phyloP scores from a whole-genome alignment of 2,888 invertebrate genomes.

The Ichneumoninae sp. region DNA sequence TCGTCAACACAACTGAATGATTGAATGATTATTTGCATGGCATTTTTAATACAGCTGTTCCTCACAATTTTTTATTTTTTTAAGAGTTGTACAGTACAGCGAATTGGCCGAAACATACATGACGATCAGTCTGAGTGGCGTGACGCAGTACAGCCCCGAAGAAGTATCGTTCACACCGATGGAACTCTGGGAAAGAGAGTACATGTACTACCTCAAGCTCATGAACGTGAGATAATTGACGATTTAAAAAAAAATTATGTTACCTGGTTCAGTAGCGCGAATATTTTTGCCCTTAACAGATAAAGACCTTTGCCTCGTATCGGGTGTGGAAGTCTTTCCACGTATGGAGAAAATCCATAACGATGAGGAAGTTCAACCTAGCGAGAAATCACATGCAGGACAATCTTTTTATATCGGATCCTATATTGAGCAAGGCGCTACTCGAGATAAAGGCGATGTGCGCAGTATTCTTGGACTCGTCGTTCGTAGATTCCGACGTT shows the following conservation, averaged over 20 bases:
- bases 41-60: no score
- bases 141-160: constrained; percentile 90
- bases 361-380: constrained; percentile 88
- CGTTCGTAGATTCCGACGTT: constrained; percentile 87
- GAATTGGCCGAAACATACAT: constrained; percentile 89
- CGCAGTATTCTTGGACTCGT: constrained; percentile 87
- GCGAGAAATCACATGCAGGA: constrained; percentile 87
- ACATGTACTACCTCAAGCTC: constrained; percentile 91
- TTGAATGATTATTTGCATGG: constrained; percentile 6
- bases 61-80: not conserved
- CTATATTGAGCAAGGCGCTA: constrained; percentile 89
- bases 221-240: constrained; percentile 86
- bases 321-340: constrained; percentile 93
- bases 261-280: not conserved
- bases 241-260: not conserved
- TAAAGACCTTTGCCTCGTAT: constrained; percentile 89
- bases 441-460: constrained; percentile 90
- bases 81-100: constrained; percentile 90
- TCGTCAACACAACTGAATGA: not conserved
- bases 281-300: constrained; percentile 81
- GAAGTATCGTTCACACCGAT: constrained; percentile 93
- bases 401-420: constrained; percentile 91
- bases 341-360: constrained; percentile 91
- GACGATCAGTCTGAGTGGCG: constrained; percentile 93
- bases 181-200: constrained; percentile 93